Base-by-base conservation (phyloP, 2,888 invertebrate species). In the Torymus aiolomorphi region DNA sequence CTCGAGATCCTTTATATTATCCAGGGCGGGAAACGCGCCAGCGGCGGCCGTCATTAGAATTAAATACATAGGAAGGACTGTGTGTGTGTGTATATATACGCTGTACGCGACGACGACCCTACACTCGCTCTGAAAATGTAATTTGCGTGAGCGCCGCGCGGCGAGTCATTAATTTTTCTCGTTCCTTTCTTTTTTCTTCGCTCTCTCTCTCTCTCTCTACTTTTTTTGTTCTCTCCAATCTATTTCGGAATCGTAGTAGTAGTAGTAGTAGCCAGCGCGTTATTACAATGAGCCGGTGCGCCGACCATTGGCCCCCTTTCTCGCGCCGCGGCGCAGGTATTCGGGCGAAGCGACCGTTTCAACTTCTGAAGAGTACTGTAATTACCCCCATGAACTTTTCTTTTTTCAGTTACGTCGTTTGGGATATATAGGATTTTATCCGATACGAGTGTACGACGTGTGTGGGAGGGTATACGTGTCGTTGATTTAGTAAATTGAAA, bases 21-120 rank as follows among this genome's bases (percentile, higher is more conserved):
- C 3, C 57, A 8, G n/a, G 8, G 2, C 74, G 62, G 78, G 78
- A 78, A 78, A 78, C 69, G 63, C 24, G 11, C 10, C 18, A 3
- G n/a, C 57, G 56, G 18, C 57, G 62, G 18, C 73, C 74, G 69
- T 69, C 78, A 78, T 74, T 78, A 73, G 63, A 78, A 78, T 74
- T 78, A 78, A 78, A 78, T 51, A 74, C 56, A 78, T 57, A 74
- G 61, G 62, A 70, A 54, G 49, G 13, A 57, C 54, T 59, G 31
- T 31, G 2, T 31, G 2, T 31, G 31, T 31, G 8, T 31, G 8
- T 31, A 31, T 31, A 24, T 24, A 24, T 24, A 3, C 3, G 31
- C 31, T 31, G 24, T 24, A 24, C 24, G 2, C 31, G 31, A 8
- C 31, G 2, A 31, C 31, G 31, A 31, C 31, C 31, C 31, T 8